A percentile compares a stretch with the other conserved stretches of the same genome.
Conservation (phyloP, 2,888 invertebrate genomes). For the Leptopilina syphax region DNA sequence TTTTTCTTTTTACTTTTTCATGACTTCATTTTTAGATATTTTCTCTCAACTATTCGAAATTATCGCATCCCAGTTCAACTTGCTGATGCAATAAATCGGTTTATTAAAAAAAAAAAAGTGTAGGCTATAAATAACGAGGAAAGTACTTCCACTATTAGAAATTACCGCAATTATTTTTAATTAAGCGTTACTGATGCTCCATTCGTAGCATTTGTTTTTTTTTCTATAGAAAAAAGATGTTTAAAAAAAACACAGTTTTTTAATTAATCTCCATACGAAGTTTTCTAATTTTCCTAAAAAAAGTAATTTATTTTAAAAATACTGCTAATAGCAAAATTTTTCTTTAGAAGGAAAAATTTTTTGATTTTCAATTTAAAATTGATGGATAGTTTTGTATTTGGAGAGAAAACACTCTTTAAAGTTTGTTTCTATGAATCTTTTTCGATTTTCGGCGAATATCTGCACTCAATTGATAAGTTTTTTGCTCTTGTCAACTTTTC, state of each 20-base stretch:
- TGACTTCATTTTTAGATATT: neutral
- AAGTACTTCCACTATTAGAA: neutral
- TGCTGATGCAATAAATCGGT: constrained; percentile 17
- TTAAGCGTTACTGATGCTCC: constrained; percentile 8
- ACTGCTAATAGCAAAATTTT: too few relatives aligned
- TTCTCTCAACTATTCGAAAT: neutral
- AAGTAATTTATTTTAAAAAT: too few relatives aligned
- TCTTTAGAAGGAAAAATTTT: neutral
- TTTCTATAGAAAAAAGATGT: neutral
- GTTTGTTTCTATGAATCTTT: neutral
- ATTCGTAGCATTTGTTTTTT: neutral
- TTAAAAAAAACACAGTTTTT: neutral
- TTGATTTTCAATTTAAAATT: neutral
- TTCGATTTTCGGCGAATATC: neutral
- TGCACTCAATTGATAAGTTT: constrained; percentile 3
- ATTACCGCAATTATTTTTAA: constrained; percentile 27
- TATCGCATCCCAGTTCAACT: constrained; percentile 10
- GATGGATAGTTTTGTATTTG: neutral
- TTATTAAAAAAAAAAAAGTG: constrained; percentile 18
- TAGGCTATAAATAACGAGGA: constrained; percentile 17
- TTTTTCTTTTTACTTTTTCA: too few relatives aligned
- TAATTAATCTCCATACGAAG: neutral
- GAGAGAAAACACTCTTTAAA: neutral
- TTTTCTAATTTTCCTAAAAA: too few relatives aligned
- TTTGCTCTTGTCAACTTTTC: neutral